Conservation (phyloP, 2,113 vertebrate genomes). For the human region GRCh38 chrX:27017501-27018000, state of each 20-base stretch:
- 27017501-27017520: slow-evolving; percentile 37
- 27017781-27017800: not conserved
- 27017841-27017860: not conserved
- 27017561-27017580: not conserved
- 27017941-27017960: not conserved
- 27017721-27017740: not conserved
- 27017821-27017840: not conserved
- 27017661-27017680: not conserved
- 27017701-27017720: not conserved
- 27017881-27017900: not conserved
- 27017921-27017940: slow-evolving; percentile 16
- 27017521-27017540: slow-evolving; percentile 25
- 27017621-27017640: not conserved
- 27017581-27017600: slow-evolving; percentile 7
- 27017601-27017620: not conserved
- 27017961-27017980: not conserved
- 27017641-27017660: not conserved
- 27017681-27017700: not conserved
- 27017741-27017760: not conserved
- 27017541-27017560: slow-evolving; percentile 2
- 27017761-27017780: not conserved
- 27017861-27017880: not conserved
- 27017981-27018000: not conserved
- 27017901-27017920: slow-evolving; percentile 19
- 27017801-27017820: not conserved